A percentile compares a stretch with the other conserved stretches of the same genome.
Evolutionary conservation across 2,797 vertebrate species (phyloP).

Genomic region (Galago senegalensis): DNA sequence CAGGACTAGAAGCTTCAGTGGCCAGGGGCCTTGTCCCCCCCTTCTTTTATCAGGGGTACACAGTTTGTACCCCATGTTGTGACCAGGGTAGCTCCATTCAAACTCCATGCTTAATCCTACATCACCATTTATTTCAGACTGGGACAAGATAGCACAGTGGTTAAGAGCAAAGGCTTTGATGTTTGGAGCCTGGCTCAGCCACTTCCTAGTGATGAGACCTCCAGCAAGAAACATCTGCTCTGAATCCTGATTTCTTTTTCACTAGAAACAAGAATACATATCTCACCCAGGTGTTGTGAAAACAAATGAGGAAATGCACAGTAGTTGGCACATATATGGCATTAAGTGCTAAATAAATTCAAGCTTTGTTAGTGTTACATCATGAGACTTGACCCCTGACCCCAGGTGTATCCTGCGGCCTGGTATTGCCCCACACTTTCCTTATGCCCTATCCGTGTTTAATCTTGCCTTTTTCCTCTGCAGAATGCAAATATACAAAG

Average conservation of each 20-base stretch:
- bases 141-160: not conserved
- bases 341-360: not conserved
- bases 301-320: not conserved
- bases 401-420: not conserved
- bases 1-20: not conserved
- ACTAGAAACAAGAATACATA: conserved; percentile 10
- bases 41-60: not conserved
- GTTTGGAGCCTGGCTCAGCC: not conserved
- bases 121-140: not conserved
- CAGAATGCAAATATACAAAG: conserved; percentile 10
- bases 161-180: not conserved
- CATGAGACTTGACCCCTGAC: conserved; percentile 1
- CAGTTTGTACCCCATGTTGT: not conserved
- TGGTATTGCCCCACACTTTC: not conserved
- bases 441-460: not conserved
- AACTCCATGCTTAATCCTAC: not conserved
- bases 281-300: not conserved
- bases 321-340: not conserved
- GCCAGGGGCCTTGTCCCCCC: not conserved
- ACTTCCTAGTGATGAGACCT: not conserved
- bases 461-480: conserved; percentile 62
- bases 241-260: not conserved
- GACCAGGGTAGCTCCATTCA: not conserved
- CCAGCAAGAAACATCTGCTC: not conserved
- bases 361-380: not conserved